Base-by-base conservation (phyloP, 2,113 vertebrate species). In the Cololabis saira region DNA sequence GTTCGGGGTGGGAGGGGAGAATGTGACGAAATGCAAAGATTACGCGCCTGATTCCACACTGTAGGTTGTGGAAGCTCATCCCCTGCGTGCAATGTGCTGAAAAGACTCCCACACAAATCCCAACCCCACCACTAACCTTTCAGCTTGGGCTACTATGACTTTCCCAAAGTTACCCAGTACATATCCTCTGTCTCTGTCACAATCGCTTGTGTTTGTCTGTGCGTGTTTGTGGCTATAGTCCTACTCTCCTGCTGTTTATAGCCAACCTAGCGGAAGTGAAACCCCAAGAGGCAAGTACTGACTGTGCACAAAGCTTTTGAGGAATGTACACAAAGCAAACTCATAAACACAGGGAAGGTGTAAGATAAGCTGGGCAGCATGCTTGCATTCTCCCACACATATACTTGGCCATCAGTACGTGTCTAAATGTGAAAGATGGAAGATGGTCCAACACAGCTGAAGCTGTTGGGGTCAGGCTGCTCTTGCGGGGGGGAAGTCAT, bases 61-160 rank as follows among this genome's bases (percentile, higher is more conserved):
- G 55, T 14, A 64, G 71, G 64, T 62, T 53, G 40, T 24, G 49
- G 53, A 74, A 67, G 66, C 82, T 82, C 81, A 81, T 85, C 80
- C 87, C 85, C 68, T 63, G 82, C 82, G 84, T 89, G 81, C 85
- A 85, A 61, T 72, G 54, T 79, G 74, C 75, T 67, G 77, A 64
- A 73, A 81, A 80, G 77, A 67, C 81, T 69, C 80, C 76, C 80
- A 70, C 82, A 70, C 52, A 72, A 67, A 45, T 49, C 74, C 74
- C 65, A 41, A 75, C 87, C 84, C 64, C 57, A 1, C 17, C 56
- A 18, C 81, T 81, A 61, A 86, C 86, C 87, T 91, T 89, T 86
- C 83, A 84, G 85, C 88, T 84, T 27, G 78, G 69, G 64, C 83
- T 81, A 76, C 71, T 61, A 3, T 82, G 80, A 90, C 90, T 88